These are phyloP conservation scores for Amphiprion percula DNA, from an alignment of 2,113 vertebrate genomes.

Conservation along the genomic window DNA sequence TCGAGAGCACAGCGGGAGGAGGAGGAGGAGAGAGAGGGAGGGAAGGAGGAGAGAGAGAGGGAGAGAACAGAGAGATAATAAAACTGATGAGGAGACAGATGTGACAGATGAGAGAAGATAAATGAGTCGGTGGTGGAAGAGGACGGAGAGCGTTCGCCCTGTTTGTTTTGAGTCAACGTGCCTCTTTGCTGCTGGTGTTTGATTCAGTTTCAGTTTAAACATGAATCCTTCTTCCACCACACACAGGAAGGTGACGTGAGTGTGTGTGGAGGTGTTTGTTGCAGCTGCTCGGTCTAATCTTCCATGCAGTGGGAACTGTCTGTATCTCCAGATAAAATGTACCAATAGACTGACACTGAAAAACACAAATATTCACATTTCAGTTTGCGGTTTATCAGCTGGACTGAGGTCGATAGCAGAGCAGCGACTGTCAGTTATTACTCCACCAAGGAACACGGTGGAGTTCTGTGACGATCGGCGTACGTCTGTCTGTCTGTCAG, in stretches of 20 bases:
- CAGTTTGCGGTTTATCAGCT: slow-evolving; percentile 10
- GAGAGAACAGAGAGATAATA: slow-evolving; percentile 41
- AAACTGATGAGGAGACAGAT: slow-evolving; percentile 48
- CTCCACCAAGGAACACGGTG: background rate
- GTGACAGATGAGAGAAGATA: slow-evolving; percentile 43
- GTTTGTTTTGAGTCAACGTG: slow-evolving; percentile 20
- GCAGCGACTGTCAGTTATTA: background rate
- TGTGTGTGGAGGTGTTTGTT: slow-evolving; percentile 20
- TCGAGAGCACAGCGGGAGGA: slow-evolving; percentile 46
- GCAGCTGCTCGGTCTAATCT: slow-evolving; percentile 53
- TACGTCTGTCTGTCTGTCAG: no score
- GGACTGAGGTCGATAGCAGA: background rate
- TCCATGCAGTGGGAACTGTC: slow-evolving; percentile 63
- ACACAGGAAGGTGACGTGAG: background rate
- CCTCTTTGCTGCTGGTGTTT: slow-evolving; percentile 19
- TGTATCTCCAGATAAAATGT: slow-evolving; percentile 54
- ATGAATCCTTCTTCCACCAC: background rate
- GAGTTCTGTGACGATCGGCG: no score
- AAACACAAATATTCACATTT: slow-evolving; percentile 18
- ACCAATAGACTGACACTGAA: slow-evolving; percentile 46
- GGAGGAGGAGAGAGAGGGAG: slow-evolving; percentile 39
- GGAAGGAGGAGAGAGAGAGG: slow-evolving; percentile 19
- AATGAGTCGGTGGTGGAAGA: slow-evolving; percentile 41
- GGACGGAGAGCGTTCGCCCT: slow-evolving; percentile 34
- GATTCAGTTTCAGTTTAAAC: background rate